Evolutionary conservation across 2,113 vertebrate genomes (phyloP), one percentile per base, ranked within the genome.

Genomic region (Brachypteracias leptosomus): DNA sequence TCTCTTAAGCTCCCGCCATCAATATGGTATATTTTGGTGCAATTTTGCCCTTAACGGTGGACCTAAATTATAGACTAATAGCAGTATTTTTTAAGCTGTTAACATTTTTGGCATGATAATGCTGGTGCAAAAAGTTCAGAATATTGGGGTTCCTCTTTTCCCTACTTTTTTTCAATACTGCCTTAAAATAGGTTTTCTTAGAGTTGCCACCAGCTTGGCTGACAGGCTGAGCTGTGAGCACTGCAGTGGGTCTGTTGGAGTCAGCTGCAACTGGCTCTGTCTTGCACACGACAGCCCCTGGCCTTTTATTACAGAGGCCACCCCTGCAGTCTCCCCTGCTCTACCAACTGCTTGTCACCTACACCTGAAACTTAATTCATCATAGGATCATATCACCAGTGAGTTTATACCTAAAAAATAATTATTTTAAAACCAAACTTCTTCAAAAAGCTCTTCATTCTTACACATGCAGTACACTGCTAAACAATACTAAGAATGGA

Each of bases 111-210:
- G 16, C 35, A 16, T 55, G 47, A 58, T 36, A 55, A 12, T 46
- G 19, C 13, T 58, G 61, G 18, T 71, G 35, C 3, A 54, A 14
- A 35, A 58, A 12, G 24, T 55, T 33, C 17, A 82, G 57, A 78
- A 47, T 46, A 67, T 65, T 0, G 0, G 13, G 19, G 10, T 1
- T 63, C 11, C 15, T 82, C 11, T 71, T 67, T 54, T 25, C 35
- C 7, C 8, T 8, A 14, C 1, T 33, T 21, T 63, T 61, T 76
- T 58, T 28, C 14, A 51, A 14, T 58, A 13, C 4, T 35, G 16
- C 22, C 80, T 94, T 83, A 47, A 88, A 78, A 74, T 3, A 4
- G 3, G 2, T 63, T 81, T 91, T 91, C 31, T 18, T 13, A 47
- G 31, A 58, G 6, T 3, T 63, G 14, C 16, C 15, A 46, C 16